These are phyloP conservation scores for Araneus ventricosus DNA, from an alignment of 1,140 invertebrate genomes.

Conservation along the genomic window DNA sequence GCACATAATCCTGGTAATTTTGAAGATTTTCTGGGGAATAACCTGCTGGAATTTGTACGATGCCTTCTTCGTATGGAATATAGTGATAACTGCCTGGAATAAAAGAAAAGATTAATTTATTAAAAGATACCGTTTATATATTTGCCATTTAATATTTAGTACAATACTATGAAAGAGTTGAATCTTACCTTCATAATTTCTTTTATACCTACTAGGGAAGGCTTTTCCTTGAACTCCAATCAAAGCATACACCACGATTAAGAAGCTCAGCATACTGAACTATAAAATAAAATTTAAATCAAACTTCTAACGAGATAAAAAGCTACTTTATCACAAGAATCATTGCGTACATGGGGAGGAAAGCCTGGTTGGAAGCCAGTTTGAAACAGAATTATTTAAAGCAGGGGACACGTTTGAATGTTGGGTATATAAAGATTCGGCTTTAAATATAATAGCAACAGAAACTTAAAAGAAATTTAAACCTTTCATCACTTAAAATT, in stretches of 20 bases:
- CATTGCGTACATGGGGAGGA: too few relatives aligned
- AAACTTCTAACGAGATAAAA: too few relatives aligned
- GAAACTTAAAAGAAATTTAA: too few relatives aligned
- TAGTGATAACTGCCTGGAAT: neutral
- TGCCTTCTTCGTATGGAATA: neutral
- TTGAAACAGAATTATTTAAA: too few relatives aligned
- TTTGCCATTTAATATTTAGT: neutral
- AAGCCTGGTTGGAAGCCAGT: too few relatives aligned
- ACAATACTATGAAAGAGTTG: neutral
- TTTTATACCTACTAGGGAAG: neutral
- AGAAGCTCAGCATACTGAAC: neutral
- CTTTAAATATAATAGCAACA: too few relatives aligned
- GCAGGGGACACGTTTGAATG: too few relatives aligned
- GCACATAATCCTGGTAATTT: neutral
- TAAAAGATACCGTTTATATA: neutral
- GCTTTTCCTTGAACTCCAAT: neutral
- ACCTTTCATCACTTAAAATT: too few relatives aligned
- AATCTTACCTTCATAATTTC: constrained; percentile 2
- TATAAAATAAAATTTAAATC: neutral
- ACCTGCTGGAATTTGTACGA: neutral
- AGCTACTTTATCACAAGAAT: too few relatives aligned
- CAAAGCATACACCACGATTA: neutral
- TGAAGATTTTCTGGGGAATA: neutral
- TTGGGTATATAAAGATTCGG: too few relatives aligned
- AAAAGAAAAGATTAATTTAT: neutral